phyloP scores from a whole-genome alignment of 2,888 invertebrate species.

The Eupelmus urozonus region DNA sequence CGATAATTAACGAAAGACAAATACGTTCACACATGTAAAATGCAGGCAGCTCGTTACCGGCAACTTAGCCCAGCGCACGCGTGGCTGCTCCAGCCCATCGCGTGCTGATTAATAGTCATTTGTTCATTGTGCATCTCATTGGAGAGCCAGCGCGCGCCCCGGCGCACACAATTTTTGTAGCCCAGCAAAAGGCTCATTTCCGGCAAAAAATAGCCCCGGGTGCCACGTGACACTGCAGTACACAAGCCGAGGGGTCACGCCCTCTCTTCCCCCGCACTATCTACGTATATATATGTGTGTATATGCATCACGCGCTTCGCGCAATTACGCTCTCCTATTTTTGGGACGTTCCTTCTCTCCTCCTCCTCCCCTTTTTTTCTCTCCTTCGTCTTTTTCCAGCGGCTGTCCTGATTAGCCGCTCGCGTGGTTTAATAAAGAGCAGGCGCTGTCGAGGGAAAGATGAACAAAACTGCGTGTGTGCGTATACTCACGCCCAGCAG shows the following conservation, averaged over 20 bases:
- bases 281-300: too few species aligned
- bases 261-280: background rate
- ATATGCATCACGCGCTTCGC: background rate
- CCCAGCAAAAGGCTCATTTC: slow-evolving; percentile 55
- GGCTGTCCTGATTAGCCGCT: slow-evolving; percentile 46
- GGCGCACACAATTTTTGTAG: background rate
- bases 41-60: background rate
- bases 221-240: slow-evolving; percentile 48
- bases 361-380: background rate
- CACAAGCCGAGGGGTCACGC: slow-evolving; percentile 37
- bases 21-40: too few species aligned
- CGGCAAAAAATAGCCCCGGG: slow-evolving; percentile 46
- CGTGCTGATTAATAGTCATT: slow-evolving; percentile 54
- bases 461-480: slow-evolving; percentile 33
- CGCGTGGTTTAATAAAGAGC: slow-evolving; percentile 50
- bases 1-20: too few species aligned
- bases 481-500: slow-evolving; percentile 21
- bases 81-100: background rate
- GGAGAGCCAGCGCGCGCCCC: background rate
- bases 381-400: background rate
- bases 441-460: background rate
- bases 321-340: slow-evolving; percentile 55
- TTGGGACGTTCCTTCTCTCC: slow-evolving; percentile 17
- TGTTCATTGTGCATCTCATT: slow-evolving; percentile 47
- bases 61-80: slow-evolving; percentile 17